These are phyloP conservation scores for Alethe castanea DNA, from an alignment of 2,113 vertebrate species.

Conservation along the genomic window DNA sequence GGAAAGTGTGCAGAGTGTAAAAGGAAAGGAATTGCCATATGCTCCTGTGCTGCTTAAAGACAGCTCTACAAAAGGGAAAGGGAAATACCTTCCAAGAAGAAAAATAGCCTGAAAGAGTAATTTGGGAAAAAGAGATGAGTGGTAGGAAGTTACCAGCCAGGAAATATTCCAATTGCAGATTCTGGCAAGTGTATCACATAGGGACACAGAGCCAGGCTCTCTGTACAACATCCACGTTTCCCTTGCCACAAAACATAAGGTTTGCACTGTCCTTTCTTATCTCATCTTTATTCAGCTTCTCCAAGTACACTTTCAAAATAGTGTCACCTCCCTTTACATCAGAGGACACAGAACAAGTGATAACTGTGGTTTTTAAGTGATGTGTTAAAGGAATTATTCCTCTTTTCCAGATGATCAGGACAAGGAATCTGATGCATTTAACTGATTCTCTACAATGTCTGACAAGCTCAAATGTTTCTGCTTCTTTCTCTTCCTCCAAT, in stretches of 20 bases:
- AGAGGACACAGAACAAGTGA: background rate
- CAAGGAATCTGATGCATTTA: background rate
- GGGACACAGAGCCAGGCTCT: background rate
- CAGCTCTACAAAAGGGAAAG: background rate
- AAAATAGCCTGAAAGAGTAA: background rate
- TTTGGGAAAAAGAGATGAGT: background rate
- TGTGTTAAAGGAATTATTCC: background rate
- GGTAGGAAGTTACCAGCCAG: background rate
- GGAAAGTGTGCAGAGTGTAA: background rate
- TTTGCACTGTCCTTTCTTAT: background rate
- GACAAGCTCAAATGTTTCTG: background rate
- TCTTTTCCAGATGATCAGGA: background rate
- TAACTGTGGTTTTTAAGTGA: background rate
- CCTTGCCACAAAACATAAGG: background rate
- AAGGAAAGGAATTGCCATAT: background rate
- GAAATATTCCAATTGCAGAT: background rate
- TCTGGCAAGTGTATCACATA: fast-evolving
- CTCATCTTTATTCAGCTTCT: background rate
- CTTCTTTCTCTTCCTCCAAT: background rate
- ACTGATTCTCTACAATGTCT: background rate
- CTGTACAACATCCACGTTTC: background rate
- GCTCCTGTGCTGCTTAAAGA: background rate
- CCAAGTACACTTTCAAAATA: background rate
- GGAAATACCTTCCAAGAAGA: background rate
- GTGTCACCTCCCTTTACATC: background rate